Evolutionary conservation across 2,113 vertebrate genomes (phyloP), one percentile per base, ranked within the genome.

Genomic region (Halcyon malimbica): DNA sequence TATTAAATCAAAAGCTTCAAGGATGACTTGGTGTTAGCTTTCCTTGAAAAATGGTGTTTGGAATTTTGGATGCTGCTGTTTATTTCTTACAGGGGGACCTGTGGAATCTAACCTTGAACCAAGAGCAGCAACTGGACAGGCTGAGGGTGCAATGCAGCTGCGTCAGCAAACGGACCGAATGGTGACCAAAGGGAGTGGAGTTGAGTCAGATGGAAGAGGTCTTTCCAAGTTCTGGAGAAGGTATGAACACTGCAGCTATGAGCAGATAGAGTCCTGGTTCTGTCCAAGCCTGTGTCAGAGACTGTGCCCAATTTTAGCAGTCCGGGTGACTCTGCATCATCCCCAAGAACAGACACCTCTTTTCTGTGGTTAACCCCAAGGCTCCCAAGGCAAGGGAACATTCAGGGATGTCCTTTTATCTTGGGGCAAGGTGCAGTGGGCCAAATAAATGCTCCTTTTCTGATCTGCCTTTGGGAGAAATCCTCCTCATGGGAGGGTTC

Each of bases 221-320:
- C 35, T 96, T 25, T 86, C 51, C 3, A 23, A 15, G 9, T 63
- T 95, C 82, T 93, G 90, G 88, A 95, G 80, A 89, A 96, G 96
- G 95, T 97, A 92, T 44, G 28, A 17, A 39, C 8, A 3, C 19
- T 68, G 50, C 53, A 26, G 53, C 25, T 14, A 7, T n/a, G 44
- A 74, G 39, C 62, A 73, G 56, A 19, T n/a, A 67, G 33, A 23
- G 17, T 31, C 18, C 23, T 70, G 16, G 18, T 51, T 67, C 4
- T 59, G 51, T 53, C 44, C 0, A 3, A 78, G 46, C 29, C 64
- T 56, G 11, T 39, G 39, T 39, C 18, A 17, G 3, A 53, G 46
- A 1, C 46, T 67, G 13, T 35, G 77, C 50, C 65, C 37, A 46
- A 33, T 62, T 77, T 26, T 65, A 59, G 29, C 54, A 28, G 23